Percentiles rank a stretch among this genome's conserved stretches.
These are phyloP conservation scores for Lobophora halterata DNA, from an alignment of 2,888 invertebrate species.

Conservation along the genomic window DNA sequence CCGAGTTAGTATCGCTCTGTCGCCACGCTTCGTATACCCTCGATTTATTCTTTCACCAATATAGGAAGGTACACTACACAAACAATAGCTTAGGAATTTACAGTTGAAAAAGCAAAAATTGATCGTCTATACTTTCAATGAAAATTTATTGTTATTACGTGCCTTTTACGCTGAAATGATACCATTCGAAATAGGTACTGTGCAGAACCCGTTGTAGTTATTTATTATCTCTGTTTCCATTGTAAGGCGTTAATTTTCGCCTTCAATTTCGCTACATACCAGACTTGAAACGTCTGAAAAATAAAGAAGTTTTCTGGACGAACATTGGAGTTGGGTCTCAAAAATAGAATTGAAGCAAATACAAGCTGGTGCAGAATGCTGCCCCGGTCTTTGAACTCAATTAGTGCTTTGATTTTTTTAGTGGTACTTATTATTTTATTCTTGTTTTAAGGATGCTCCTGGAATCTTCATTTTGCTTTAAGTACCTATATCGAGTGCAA, in stretches of 20 bases:
- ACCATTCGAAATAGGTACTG: conserved; percentile 10
- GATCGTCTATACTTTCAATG: conserved; percentile 23
- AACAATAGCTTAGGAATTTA: conserved; percentile 41
- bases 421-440: conserved; percentile 8
- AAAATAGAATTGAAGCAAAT: conserved; percentile 22
- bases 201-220: conserved; percentile 3
- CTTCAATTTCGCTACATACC: conserved; percentile 5
- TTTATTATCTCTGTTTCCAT: conserved; percentile 7
- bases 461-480: conserved; percentile 11
- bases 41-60: conserved; percentile 64
- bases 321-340: conserved; percentile 12
- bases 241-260: conserved; percentile 7
- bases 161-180: conserved; percentile 17
- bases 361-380: conserved; percentile 18
- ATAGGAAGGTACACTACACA: conserved; percentile 37
- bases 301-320: conserved; percentile 13
- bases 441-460: background rate
- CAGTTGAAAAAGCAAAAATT: conserved; percentile 30
- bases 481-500: conserved; percentile 60
- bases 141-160: conserved; percentile 24
- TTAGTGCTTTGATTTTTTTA: conserved; percentile 10
- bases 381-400: conserved; percentile 17
- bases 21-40: conserved; percentile 68
- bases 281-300: conserved; percentile 8
- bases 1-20: conserved; percentile 66